Evolutionary conservation across 2,888 invertebrate species (phyloP), one percentile per base, ranked within the genome.

Genomic region (Orthosia cruda): DNA sequence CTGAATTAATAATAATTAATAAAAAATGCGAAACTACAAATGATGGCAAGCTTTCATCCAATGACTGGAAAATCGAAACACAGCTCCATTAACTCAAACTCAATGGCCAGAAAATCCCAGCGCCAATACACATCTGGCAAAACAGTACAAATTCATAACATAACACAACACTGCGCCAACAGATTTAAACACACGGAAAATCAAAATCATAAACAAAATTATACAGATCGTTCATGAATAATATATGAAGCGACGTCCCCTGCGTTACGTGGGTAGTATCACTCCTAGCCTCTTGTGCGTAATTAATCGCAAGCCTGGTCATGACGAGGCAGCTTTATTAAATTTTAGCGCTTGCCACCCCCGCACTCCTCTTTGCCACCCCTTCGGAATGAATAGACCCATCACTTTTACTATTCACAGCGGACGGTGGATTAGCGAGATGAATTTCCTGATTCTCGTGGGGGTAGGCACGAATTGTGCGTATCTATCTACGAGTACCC

Each of bases 391-490:
- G 95, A 96, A 96, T 95, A 95, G 95, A 93, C 91, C 95, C 95
- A 94, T 96, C 96, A 96, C 96, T 96, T 96, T 96, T 96, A 96
- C 96, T 96, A 96, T 96, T 96, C 96, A 95, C 94, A 88, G 89
- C 92, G 91, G 91, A 90, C 91, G 91, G 88, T 91, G 96, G 96
- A 96, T 96, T 96, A 96, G 94, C 91, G 92, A 94, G 95, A 96
- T 96, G 96, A 95, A 93, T 96, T 95, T 94, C 94, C 94, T 91
- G 93, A 93, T 92, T 93, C 95, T 91, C 92, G 73, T 79, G 87
- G 93, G 94, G 94, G 91, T 91, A 90, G 90, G 89, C 50, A 65
- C 61, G 72, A 93, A 94, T 92, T 93, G 93, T 92, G 93, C 92
- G 93, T 93, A 87, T 79, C 86, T 69, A 71, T 78, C 85, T 73